Evolutionary conservation across 2,113 vertebrate genomes (phyloP), one percentile per base, ranked within the genome.

Genomic region (Nerophis lumbriciformis): DNA sequence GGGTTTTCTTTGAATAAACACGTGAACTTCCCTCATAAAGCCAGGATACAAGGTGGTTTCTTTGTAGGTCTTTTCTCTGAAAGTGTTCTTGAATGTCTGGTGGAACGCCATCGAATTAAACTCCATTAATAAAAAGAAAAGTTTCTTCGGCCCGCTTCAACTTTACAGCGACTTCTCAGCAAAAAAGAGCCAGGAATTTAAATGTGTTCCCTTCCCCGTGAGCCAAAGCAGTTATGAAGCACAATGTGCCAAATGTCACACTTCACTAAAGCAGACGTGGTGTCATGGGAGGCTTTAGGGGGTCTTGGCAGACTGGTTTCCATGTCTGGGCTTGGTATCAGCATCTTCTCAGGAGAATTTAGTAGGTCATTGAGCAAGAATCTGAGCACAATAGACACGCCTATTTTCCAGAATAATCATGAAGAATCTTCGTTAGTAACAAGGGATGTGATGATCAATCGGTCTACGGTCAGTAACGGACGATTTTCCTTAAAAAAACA

Each of bases 181-280:
- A 85, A 87, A 75, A 85, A 82, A 81, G 81, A 72, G 63, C 82
- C 66, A 65, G 72, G 79, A 67, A 77, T 81, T 68, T 63, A 66
- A 81, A 76, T 44, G 8, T 13, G 39, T n/a, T 16, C n/a, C 1
- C 16, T 57, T 57, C 39, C 9, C 39, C 39, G 13, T 57, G 55
- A 55, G 61, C 55, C 42, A 39, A 35, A 61, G 47, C 42, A 59
- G 63, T 59, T 48, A 28, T 53, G 11, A 63, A 63, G 65, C 15
- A 58, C 57, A 51, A 50, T 61, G 44, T 36, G 38, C 71, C 48
- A 61, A 61, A 63, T 51, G 67, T 72, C 52, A 64, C 65, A 75
- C 54, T 59, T 21, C 19, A 58, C 65, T 59, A 42, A 65, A 56
- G 50, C 51, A 71, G 35, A 59, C 52, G 12, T 65, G 61, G 69